These are phyloP conservation scores for Motacilla alba DNA, from an alignment of 2,113 vertebrate species.

Conservation along the genomic window DNA sequence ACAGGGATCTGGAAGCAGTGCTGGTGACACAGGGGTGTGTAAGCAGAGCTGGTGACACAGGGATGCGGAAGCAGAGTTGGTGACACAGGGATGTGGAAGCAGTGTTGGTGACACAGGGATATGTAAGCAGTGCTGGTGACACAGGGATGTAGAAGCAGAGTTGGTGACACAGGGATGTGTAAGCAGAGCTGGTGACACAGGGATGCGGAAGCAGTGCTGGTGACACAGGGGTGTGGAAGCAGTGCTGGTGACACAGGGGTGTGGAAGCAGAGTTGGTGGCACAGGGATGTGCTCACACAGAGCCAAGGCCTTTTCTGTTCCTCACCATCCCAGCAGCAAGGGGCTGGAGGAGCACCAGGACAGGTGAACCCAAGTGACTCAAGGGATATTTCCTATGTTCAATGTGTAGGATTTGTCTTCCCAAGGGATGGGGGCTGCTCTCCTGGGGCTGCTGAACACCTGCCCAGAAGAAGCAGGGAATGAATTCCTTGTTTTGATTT, in stretches of 20 bases:
- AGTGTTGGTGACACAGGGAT: background rate
- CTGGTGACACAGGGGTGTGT: background rate
- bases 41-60: no score
- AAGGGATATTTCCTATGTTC: background rate
- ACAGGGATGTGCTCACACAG: background rate
- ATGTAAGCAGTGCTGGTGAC: no score
- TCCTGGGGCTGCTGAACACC: background rate
- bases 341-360: background rate
- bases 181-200: no score
- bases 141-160: background rate
- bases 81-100: no score
- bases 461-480: background rate
- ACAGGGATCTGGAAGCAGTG: no score
- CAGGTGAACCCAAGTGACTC: background rate
- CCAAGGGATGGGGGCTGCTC: background rate
- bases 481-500: background rate
- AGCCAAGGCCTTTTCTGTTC: background rate
- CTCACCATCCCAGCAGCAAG: fast-evolving
- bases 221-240: no score
- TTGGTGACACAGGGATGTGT: background rate
- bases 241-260: background rate
- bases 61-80: no score
- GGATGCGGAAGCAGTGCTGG: no score
- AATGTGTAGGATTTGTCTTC: background rate
- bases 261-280: no score